These are phyloP conservation scores for Phalacrocorax pelagicus DNA, from an alignment of 2,113 vertebrate species.

Conservation along the genomic window DNA sequence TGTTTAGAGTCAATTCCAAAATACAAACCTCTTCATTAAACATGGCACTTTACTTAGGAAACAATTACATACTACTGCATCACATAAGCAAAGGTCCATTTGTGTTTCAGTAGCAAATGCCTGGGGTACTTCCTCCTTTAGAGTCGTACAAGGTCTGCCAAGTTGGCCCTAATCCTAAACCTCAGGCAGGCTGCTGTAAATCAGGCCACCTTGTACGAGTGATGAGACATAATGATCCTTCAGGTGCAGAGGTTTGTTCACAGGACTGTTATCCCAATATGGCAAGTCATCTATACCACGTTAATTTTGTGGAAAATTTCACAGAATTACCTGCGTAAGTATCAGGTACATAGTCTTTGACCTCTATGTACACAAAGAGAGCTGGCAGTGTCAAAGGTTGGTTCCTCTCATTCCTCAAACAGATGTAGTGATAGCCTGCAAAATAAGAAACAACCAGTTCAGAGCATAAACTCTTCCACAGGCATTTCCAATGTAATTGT, in stretches of 20 bases:
- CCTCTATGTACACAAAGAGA: conserved; percentile 94
- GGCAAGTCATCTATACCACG: neutral
- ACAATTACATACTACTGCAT: neutral
- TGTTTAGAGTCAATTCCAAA: neutral
- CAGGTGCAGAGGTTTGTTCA: neutral
- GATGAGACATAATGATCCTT: neutral
- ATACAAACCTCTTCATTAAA: neutral
- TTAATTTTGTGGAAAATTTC: neutral
- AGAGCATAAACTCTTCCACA: neutral
- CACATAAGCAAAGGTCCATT: neutral
- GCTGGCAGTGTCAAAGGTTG: conserved; percentile 88
- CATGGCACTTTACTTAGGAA: neutral
- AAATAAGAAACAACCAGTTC: neutral
- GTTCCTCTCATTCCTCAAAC: conserved; percentile 94
- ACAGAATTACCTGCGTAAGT: conserved; percentile 88
- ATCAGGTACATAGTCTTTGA: conserved; percentile 97
- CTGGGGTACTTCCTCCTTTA: neutral
- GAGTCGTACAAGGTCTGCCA: neutral
- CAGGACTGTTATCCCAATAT: neutral
- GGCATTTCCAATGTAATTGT: neutral
- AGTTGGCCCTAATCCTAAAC: neutral
- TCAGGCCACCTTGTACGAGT: neutral
- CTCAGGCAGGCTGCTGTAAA: neutral
- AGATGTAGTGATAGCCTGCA: conserved; percentile 94
- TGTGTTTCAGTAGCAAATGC: neutral